phyloP scores from a whole-genome alignment of 1,140 invertebrate species.

The Oreohelix idahoensis region DNA sequence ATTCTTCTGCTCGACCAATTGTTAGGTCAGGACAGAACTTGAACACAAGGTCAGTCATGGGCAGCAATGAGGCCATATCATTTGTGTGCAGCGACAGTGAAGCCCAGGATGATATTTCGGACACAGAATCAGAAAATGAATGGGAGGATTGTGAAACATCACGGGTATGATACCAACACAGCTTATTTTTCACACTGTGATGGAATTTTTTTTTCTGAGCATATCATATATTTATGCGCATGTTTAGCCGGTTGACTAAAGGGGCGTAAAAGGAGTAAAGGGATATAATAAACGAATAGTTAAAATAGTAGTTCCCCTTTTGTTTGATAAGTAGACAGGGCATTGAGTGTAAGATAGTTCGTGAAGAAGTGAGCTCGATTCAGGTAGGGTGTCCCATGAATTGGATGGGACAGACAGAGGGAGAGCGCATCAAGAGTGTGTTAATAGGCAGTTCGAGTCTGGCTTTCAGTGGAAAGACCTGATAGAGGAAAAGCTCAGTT shows the following conservation, averaged over 20 bases:
- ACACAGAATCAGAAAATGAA: slow-evolving; percentile 53
- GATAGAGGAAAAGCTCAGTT: too few relatives aligned
- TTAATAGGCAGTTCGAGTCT: too few relatives aligned
- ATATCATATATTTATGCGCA: background rate
- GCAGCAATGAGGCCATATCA: background rate
- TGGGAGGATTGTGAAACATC: slow-evolving; percentile 55
- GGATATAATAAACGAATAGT: too few relatives aligned
- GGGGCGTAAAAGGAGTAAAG: background rate
- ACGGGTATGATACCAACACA: slow-evolving; percentile 44
- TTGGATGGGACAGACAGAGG: too few relatives aligned
- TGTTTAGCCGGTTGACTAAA: background rate
- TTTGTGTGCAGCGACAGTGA: slow-evolving; percentile 18
- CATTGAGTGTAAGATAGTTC: too few relatives aligned
- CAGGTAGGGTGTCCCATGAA: too few relatives aligned
- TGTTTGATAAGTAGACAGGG: too few relatives aligned
- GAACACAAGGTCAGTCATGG: slow-evolving; percentile 1
- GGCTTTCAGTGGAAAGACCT: too few relatives aligned
- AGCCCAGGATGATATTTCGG: slow-evolving; percentile 49
- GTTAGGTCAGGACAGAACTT: background rate
- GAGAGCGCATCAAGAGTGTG: too few relatives aligned
- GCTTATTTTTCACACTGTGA: background rate
- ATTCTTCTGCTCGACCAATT: background rate
- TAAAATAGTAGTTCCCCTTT: too few relatives aligned
- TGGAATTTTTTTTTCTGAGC: background rate
- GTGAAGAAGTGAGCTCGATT: too few relatives aligned